Conservation (phyloP, 2,113 vertebrate genomes). For the Ancistrus triradiatus region DNA sequence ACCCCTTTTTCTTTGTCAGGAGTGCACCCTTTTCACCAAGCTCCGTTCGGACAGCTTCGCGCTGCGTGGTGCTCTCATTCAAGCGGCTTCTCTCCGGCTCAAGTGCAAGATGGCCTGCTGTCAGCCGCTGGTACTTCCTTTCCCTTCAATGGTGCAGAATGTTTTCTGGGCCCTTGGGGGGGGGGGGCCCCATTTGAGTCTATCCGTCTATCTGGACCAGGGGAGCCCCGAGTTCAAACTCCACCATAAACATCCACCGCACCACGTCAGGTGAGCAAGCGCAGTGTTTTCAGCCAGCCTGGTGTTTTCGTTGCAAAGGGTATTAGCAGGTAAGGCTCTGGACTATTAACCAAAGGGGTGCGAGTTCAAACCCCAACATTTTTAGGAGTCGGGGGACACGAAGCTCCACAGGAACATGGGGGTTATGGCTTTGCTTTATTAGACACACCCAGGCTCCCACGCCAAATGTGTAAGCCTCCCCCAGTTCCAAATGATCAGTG, state of each 20-base stretch:
- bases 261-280: conserved; percentile 89
- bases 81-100: conserved; percentile 88
- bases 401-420: no score
- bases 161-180: conserved; percentile 84
- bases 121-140: conserved; percentile 98
- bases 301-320: no score
- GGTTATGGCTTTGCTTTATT: no score
- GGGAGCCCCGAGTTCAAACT: conserved; percentile 95
- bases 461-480: no score
- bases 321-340: no score
- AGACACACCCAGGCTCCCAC: no score
- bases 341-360: no score
- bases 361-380: no score
- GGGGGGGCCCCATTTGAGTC: conserved; percentile 97
- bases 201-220: conserved; percentile 94
- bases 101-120: conserved; percentile 93
- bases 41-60: conserved; percentile 85
- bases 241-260: conserved; percentile 96
- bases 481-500: no score
- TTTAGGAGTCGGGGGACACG: no score
- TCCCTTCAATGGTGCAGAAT: conserved; percentile 96
- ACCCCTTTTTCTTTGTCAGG: conserved; percentile 62
- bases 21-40: conserved; percentile 97
- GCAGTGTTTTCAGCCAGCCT: no score
- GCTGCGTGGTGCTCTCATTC: conserved; percentile 89